These are phyloP conservation scores for Drosophila atripex DNA, from an alignment of 2,888 invertebrate genomes.

Conservation along the genomic window DNA sequence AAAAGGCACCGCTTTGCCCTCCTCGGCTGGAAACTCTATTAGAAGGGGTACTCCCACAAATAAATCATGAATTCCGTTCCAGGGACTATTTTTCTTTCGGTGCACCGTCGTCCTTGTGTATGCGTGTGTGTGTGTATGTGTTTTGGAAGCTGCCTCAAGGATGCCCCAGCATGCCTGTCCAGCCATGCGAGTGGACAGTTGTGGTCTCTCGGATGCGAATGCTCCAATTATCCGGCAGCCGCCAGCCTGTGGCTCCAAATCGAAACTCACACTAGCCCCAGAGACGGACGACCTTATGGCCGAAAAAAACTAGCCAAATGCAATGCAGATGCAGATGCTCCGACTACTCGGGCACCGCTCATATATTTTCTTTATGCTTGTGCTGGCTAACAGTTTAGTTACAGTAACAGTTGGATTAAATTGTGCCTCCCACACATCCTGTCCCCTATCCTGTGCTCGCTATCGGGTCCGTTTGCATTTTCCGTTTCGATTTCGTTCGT, in stretches of 20 bases:
- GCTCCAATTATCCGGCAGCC: constrained; percentile 38
- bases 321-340: constrained; percentile 52
- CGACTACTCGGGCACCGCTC: constrained; percentile 54
- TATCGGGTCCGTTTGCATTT: constrained; percentile 25
- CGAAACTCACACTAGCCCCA: neutral
- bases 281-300: no score
- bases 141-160: constrained; percentile 14
- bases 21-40: no score
- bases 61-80: neutral
- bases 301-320: constrained; percentile 14
- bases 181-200: constrained; percentile 40
- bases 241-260: constrained; percentile 1
- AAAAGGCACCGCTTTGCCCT: neutral
- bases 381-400: constrained; percentile 42
- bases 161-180: constrained; percentile 10
- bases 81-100: neutral
- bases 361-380: constrained; percentile 48
- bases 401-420: constrained; percentile 66
- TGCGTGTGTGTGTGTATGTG: neutral
- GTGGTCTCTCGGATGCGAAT: constrained; percentile 28
- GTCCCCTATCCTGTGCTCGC: constrained; percentile 11
- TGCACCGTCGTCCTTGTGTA: neutral
- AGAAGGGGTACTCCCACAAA: neutral
- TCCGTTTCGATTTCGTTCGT: constrained; percentile 13
- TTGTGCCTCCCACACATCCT: constrained; percentile 31